Base-by-base conservation (phyloP, 2,797 vertebrate genomes). In the Sebastes melanostomus region DNA sequence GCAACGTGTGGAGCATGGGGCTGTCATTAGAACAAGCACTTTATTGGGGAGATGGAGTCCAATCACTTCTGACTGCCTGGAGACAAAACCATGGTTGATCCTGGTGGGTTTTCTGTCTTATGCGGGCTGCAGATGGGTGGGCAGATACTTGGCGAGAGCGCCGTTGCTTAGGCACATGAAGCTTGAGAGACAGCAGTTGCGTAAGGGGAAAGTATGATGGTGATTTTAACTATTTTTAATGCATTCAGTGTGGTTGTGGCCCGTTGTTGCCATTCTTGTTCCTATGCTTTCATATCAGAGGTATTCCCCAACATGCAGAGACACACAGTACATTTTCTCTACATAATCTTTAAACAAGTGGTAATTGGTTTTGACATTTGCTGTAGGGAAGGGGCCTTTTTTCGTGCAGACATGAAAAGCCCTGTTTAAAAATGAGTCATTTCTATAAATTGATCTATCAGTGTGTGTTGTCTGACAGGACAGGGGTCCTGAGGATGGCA, bases 21-120 rank as follows among this genome's bases (percentile, higher is more conserved):
- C 87, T 89, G 92, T 93, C 92, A 90, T 89, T 93, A 87, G 61
- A 62, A 83, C 82, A 63, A 85, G 78, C 63, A 65, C 81, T 92
- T 91, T 81, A 77, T 61, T 67, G 65, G 32, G 22, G 74, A 69
- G 76, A 75, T 75, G 70, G 61, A 79, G 83, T 63, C 83, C 72
- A 55, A 86, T 87, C 77, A 32, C 77, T 80, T 77, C 56, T 85
- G 81, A 78, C 77, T 91, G 86, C 84, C 73, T 86, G 56, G 63
- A 90, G 85, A 88, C 78, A 82, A 59, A 80, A 89, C 77, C 74
- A 12, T 62, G 79, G 72, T 77, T 84, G 54, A 81, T 73, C 63
- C 63, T 79, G 27, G 70, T 80, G 73, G 59, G 52, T 82, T 83
- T 83, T 78, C 67, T 72, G 83, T 56, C 75, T 86, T 56, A 69